These are phyloP conservation scores for Cantharis rustica DNA, from an alignment of 2,888 invertebrate genomes.

Conservation along the genomic window DNA sequence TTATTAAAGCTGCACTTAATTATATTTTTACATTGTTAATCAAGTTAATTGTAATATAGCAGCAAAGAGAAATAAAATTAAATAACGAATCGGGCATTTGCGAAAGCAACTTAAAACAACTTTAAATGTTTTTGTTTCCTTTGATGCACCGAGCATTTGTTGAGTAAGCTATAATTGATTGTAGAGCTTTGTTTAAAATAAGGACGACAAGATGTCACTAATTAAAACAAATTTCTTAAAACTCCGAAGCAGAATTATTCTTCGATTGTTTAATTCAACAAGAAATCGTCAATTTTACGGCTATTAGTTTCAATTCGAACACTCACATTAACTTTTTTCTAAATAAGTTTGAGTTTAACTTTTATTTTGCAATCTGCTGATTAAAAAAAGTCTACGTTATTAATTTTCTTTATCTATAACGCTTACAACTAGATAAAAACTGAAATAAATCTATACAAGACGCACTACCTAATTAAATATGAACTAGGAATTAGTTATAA, in stretches of 20 bases:
- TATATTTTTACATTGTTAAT: neutral
- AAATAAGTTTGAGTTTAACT: neutral
- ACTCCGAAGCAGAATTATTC: slow-evolving; percentile 8
- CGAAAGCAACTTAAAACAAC: neutral
- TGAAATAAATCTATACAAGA: neutral
- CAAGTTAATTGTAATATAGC: neutral
- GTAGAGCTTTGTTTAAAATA: slow-evolving; percentile 11
- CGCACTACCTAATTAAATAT: too few species aligned
- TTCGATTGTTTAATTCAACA: slow-evolving; percentile 13
- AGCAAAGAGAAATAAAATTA: neutral
- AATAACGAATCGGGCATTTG: neutral
- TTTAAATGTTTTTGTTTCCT: slow-evolving; percentile 4
- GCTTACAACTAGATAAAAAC: neutral
- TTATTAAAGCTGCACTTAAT: neutral
- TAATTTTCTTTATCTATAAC: neutral
- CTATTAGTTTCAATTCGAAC: slow-evolving; percentile 14
- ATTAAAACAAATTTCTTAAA: slow-evolving; percentile 22
- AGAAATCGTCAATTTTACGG: slow-evolving; percentile 20
- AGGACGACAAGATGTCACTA: slow-evolving; percentile 15
- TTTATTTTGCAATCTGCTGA: neutral
- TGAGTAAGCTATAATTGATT: slow-evolving; percentile 15
- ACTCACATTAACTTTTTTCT: neutral
- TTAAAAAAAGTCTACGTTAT: neutral
- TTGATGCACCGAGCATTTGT: slow-evolving; percentile 7
- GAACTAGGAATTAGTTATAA: neutral